A percentile compares a stretch with the other conserved stretches of the same genome.
phyloP scores from a whole-genome alignment of 2,797 vertebrate genomes.

The Schizopygopsis malacanthus region DNA sequence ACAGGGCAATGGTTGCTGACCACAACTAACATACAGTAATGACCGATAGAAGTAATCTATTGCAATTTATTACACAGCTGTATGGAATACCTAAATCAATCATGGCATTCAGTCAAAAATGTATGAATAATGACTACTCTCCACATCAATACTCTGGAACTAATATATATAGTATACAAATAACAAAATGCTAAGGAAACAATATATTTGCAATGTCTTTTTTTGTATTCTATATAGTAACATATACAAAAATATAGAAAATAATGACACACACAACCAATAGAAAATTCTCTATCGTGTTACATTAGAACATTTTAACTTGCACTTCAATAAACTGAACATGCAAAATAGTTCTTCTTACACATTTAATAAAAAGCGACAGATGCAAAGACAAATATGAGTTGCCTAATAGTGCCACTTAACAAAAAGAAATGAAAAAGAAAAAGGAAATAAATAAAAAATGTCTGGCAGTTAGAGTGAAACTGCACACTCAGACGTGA shows the following conservation, averaged over 20 bases:
- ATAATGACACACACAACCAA: too few species aligned
- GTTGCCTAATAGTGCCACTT: background rate
- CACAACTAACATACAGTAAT: background rate
- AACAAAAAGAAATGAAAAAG: background rate
- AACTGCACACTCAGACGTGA: slow-evolving; percentile 44
- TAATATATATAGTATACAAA: too few species aligned
- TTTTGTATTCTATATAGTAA: too few species aligned
- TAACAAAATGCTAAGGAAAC: too few species aligned
- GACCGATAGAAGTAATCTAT: too few species aligned
- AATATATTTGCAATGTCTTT: too few species aligned
- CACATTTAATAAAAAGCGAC: background rate
- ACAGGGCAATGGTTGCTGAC: background rate
- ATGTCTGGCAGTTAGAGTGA: background rate
- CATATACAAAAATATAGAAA: too few species aligned
- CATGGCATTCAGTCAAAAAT: background rate
- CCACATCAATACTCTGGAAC: background rate
- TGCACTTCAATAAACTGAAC: background rate
- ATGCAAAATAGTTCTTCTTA: background rate
- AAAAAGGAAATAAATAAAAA: background rate
- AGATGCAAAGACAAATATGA: background rate
- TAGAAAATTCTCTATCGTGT: too few species aligned
- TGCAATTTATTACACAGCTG: background rate
- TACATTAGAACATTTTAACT: too few species aligned
- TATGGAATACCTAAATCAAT: background rate
- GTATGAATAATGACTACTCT: background rate